Percentiles rank a stretch among this genome's conserved stretches.
Evolutionary conservation across 2,888 invertebrate genomes (phyloP).

Genomic region (Cephus sareptanus): DNA sequence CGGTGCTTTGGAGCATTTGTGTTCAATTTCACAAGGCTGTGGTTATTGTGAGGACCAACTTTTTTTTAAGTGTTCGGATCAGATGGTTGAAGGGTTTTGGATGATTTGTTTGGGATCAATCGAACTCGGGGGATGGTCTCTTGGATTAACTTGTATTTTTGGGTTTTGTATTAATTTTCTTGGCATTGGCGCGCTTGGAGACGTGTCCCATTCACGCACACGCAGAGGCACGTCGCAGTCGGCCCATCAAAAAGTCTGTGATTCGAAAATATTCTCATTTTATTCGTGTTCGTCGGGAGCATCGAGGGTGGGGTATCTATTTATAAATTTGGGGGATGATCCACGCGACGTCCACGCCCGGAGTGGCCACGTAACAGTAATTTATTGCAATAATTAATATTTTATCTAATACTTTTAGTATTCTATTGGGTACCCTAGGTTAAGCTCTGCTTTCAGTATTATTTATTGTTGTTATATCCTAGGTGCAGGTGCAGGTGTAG

Average conservation of each 20-base stretch:
- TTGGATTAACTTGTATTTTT: background rate
- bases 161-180: background rate
- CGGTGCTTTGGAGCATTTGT: background rate
- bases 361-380: conserved; percentile 57
- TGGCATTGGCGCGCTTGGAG: background rate
- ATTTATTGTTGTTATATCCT: conserved; percentile 15
- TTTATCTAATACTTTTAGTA: conserved; percentile 26
- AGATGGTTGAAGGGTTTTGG: background rate
- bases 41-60: background rate
- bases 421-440: background rate
- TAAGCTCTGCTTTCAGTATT: conserved; percentile 1
- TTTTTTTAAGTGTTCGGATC: background rate
- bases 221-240: background rate
- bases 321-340: conserved; percentile 61
- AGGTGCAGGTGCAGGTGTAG: conserved; percentile 3
- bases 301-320: conserved; percentile 57
- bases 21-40: background rate
- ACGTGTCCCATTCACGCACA: background rate
- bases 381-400: conserved; percentile 46
- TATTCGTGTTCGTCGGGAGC: conserved; percentile 41
- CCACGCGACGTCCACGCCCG: conserved; percentile 60
- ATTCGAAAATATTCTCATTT: conserved; percentile 61
- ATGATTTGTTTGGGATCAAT: background rate
- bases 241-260: conserved; percentile 33
- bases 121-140: background rate